Base-by-base conservation (phyloP, 2,113 vertebrate genomes). In the Octodon degus region DNA sequence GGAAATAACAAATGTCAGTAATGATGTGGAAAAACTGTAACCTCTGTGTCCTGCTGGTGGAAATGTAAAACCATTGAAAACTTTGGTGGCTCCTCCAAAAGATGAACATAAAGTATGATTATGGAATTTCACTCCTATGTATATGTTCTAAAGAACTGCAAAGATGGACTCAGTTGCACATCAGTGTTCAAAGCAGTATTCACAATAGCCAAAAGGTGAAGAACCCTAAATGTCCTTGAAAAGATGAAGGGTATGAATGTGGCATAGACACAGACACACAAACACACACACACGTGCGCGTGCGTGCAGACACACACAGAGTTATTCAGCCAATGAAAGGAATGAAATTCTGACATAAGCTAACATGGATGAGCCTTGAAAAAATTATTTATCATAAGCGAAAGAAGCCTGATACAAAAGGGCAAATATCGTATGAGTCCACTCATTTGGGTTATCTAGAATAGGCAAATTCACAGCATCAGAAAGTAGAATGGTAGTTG, bases 51-150 rank as follows among this genome's bases (percentile, higher is more conserved):
- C 22, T 74, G n/a, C n/a, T 76, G 65, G 53, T 89, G 17, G 84
- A 34, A 81, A 89, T 76, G 34, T 76, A 82, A 82, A 96, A 81
- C n/a, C 19, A 12, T 12, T 62, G 30, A 85, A 89, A 94, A 86
- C n/a, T 92, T 85, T 80, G 53, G 30, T 72, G 43, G 72, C 84
- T 72, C 55, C 55, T 92, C 70, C 84, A 92, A 80, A 94, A 81
- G n/a, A 7, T 80, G n/a, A 94, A 86, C 20, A 60, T 0, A 60
- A 65, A 92, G 58, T 34, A 63, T n/a, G 22, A 93, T 67, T 37
- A 14, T 60, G n/a, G 53, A 93, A 89, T 79, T 68, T 34, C 55
- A 82, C 24, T 92, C 25, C n/a, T 86, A 60, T 5, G 4, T 86
- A 40, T 83, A 94, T 14, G 86, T 11, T 4, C 43, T 58, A 92